Conservation (phyloP, 92 coral and sea anemone species). For the Siderastrea siderea region DNA sequence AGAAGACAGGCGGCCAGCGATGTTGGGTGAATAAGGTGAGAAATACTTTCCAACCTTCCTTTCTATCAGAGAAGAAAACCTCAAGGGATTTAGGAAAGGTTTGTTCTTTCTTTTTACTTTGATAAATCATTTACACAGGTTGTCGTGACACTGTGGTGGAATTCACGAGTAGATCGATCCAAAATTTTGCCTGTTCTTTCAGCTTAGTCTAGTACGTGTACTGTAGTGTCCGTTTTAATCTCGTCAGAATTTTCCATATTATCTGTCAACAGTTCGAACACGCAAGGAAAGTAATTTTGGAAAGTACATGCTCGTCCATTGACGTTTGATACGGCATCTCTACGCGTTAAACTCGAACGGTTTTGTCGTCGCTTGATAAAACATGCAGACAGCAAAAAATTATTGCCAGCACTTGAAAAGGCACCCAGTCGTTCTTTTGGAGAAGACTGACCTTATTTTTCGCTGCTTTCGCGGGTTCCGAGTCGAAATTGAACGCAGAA, state of each 20-base stretch:
- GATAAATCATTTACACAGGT: background rate
- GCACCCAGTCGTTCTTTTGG: constrained; percentile 2
- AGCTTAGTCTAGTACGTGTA: too few relatives aligned
- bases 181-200: background rate
- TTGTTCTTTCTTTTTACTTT: background rate
- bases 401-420: constrained; percentile 13
- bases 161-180: background rate
- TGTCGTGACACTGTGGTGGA: constrained; percentile 27
- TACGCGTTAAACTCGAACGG: background rate
- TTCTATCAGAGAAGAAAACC: background rate
- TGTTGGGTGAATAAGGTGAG: constrained; percentile 42
- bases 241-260: constrained; percentile 29
- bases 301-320: constrained; percentile 6
- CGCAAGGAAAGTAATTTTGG: background rate
- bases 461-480: background rate
- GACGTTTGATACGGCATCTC: constrained; percentile 16
- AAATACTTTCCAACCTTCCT: constrained; percentile 6
- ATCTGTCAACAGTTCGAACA: constrained; percentile 46
- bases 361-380: background rate
- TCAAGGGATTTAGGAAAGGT: background rate
- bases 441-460: background rate
- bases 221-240: constrained; percentile 21
- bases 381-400: background rate
- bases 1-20: background rate
- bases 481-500: background rate